Conservation (phyloP, 2,797 vertebrate genomes). For the Amblyopsis hoosieri region DNA sequence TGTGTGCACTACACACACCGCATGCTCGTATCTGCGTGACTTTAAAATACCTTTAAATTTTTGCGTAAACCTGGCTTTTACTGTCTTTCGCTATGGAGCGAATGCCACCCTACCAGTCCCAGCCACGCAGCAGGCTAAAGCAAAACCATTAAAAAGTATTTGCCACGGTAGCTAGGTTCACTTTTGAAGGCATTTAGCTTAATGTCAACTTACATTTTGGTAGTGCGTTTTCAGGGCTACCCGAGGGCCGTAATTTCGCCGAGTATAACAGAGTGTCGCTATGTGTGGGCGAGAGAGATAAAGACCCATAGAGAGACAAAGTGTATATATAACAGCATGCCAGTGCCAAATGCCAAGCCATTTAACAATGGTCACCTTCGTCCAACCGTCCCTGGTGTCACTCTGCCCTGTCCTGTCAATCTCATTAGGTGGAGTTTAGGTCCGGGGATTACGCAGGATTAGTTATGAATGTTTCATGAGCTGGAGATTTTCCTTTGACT, state of each 20-base stretch:
- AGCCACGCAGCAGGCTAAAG: background rate
- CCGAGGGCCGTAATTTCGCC: too few relatives aligned
- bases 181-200: conserved; percentile 16
- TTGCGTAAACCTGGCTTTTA: too few relatives aligned
- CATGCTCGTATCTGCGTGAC: too few relatives aligned
- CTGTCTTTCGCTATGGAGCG: too few relatives aligned
- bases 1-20: background rate
- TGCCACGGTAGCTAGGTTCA: background rate
- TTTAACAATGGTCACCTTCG: conserved; percentile 23
- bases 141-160: background rate
- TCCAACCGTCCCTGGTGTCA: conserved; percentile 32
- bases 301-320: background rate
- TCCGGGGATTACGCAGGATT: conserved; percentile 59
- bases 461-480: conserved; percentile 40
- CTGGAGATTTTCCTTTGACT: conserved; percentile 26
- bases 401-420: conserved; percentile 34
- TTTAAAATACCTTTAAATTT: too few relatives aligned
- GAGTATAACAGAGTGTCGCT: background rate
- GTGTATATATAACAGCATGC: conserved; percentile 3
- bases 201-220: too few relatives aligned
- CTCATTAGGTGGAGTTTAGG: conserved; percentile 43
- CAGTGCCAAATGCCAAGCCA: conserved; percentile 33
- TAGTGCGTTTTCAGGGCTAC: too few relatives aligned
- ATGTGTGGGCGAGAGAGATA: conserved; percentile 17
- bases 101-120: background rate